A percentile compares a stretch with the other conserved stretches of the same genome.
These are phyloP conservation scores for Poeciliopsis paucimaculata DNA, from an alignment of 2,797 vertebrate species.

Conservation along the genomic window DNA sequence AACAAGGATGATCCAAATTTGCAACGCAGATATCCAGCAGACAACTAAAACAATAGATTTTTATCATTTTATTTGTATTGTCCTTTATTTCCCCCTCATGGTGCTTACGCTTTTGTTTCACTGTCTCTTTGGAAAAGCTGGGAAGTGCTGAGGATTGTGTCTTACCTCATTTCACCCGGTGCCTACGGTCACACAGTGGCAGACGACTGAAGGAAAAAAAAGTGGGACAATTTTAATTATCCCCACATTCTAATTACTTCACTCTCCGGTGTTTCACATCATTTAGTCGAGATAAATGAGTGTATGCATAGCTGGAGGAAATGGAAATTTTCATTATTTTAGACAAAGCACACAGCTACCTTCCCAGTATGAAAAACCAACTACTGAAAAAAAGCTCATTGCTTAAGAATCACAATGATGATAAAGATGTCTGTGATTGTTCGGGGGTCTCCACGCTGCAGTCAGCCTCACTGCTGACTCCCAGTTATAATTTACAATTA, in stretches of 20 bases:
- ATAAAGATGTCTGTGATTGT: conserved; percentile 63
- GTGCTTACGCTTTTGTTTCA: conserved; percentile 34
- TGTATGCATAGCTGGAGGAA: conserved; percentile 67
- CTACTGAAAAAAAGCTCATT: conserved; percentile 55
- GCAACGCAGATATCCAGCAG: conserved; percentile 16
- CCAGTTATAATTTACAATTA: conserved; percentile 43
- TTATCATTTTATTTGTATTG: not conserved
- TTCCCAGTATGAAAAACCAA: conserved; percentile 59
- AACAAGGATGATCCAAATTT: conserved; percentile 31
- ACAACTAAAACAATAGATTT: conserved; percentile 14
- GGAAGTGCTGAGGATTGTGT: conserved; percentile 26
- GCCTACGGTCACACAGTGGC: conserved; percentile 54
- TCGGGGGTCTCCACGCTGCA: conserved; percentile 48
- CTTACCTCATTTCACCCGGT: conserved; percentile 61
- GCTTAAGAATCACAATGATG: conserved; percentile 55
- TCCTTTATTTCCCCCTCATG: not conserved
- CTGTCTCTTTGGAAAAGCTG: conserved; percentile 11
- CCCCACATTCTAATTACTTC: conserved; percentile 80
- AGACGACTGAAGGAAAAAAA: conserved; percentile 40
- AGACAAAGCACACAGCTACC: conserved; percentile 70
- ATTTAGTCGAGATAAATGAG: conserved; percentile 81
- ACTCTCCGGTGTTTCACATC: conserved; percentile 79
- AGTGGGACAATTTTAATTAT: conserved; percentile 81
- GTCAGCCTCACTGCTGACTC: conserved; percentile 34
- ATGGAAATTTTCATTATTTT: conserved; percentile 78